Conservation (phyloP, 2,888 invertebrate species). For the Cosmorhoe ocellata region DNA sequence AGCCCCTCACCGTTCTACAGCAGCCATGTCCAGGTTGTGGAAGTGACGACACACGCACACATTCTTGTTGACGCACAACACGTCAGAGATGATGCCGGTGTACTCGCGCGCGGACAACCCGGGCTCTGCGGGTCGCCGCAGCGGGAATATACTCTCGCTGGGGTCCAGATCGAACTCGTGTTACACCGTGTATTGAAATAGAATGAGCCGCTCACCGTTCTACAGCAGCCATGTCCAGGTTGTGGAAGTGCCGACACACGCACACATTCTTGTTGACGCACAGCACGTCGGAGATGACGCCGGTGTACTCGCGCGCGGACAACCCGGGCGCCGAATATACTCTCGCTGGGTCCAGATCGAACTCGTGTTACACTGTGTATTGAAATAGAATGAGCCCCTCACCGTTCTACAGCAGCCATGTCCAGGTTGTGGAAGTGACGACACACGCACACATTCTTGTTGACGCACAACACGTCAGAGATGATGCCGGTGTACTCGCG, state of each 20-base stretch:
- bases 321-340: slow-evolving; percentile 40
- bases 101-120: slow-evolving; percentile 55
- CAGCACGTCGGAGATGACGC: slow-evolving; percentile 84
- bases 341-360: no score
- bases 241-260: slow-evolving; percentile 94
- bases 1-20: slow-evolving; percentile 87
- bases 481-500: slow-evolving; percentile 83
- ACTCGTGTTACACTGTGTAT: no score
- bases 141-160: slow-evolving; percentile 52
- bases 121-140: slow-evolving; percentile 34
- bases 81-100: slow-evolving; percentile 88
- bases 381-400: slow-evolving; percentile 43
- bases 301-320: slow-evolving; percentile 57
- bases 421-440: slow-evolving; percentile 94
- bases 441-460: slow-evolving; percentile 97
- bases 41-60: slow-evolving; percentile 97
- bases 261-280: slow-evolving; percentile 97
- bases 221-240: slow-evolving; percentile 89
- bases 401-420: slow-evolving; percentile 89
- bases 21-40: slow-evolving; percentile 89
- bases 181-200: no score
- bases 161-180: slow-evolving; percentile 57
- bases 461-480: slow-evolving; percentile 93
- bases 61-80: slow-evolving; percentile 96
- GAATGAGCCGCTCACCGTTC: slow-evolving; percentile 83